Conservation (phyloP, 2,113 vertebrate species). For the Psephotus haematonotus region DNA sequence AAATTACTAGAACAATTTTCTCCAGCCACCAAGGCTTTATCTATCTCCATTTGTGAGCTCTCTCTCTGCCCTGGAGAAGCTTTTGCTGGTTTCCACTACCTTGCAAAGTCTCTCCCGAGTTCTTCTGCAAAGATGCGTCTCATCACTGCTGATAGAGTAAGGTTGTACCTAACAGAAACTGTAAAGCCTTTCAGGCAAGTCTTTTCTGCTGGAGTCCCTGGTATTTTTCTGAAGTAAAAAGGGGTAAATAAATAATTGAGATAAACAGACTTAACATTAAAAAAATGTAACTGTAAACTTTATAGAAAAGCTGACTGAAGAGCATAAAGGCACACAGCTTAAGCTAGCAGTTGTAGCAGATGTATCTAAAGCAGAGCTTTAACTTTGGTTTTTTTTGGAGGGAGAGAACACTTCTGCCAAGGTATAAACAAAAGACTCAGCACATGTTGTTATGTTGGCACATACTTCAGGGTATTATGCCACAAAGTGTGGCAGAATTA, state of each 20-base stretch:
- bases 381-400: neutral
- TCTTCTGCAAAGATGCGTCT: neutral
- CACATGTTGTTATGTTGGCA: neutral
- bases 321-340: neutral
- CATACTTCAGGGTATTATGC: neutral
- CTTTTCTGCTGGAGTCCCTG: neutral
- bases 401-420: neutral
- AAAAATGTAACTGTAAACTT: neutral
- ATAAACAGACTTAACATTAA: neutral
- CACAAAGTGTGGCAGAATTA: neutral
- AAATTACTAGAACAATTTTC: neutral
- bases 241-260: neutral
- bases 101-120: neutral
- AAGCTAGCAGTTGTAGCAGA: neutral
- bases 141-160: neutral
- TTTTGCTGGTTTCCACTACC: neutral
- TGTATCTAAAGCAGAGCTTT: neutral
- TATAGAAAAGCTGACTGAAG: neutral
- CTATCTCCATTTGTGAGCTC: neutral
- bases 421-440: neutral
- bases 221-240: neutral
- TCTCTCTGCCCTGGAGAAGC: neutral
- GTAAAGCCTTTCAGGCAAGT: neutral
- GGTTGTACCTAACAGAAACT: neutral
- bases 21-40: neutral